phyloP scores from a whole-genome alignment of 1,140 invertebrate genomes.

The Steinernema feltiae region DNA sequence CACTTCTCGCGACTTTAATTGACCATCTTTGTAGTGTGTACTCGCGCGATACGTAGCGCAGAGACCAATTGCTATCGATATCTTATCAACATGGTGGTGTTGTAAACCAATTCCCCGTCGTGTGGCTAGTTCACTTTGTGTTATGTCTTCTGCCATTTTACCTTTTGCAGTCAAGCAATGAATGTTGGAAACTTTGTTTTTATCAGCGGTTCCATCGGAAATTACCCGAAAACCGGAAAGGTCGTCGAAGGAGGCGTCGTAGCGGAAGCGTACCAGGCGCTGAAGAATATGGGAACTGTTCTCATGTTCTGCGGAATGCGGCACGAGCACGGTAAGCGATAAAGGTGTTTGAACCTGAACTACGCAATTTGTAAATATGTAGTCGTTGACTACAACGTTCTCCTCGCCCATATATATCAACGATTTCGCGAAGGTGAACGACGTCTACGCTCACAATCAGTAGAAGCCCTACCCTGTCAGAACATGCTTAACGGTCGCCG shows the following conservation, averaged over 20 bases:
- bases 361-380: slow-evolving; percentile 40
- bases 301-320: slow-evolving; percentile 69
- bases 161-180: slow-evolving; percentile 76
- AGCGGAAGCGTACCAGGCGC: slow-evolving; percentile 69
- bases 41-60: too few species aligned
- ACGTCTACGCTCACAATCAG: slow-evolving; percentile 79
- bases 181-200: slow-evolving; percentile 74
- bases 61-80: neutral
- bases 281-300: slow-evolving; percentile 72
- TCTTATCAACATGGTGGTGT: neutral
- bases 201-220: slow-evolving; percentile 75
- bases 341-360: neutral
- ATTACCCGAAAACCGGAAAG: slow-evolving; percentile 66
- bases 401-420: slow-evolving; percentile 74
- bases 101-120: neutral
- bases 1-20: too few species aligned
- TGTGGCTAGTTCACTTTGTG: neutral
- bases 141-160: neutral
- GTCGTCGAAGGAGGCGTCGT: slow-evolving; percentile 71
- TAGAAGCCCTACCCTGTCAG: slow-evolving; percentile 70
- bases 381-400: slow-evolving; percentile 79
- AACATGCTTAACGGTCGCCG: slow-evolving; percentile 63
- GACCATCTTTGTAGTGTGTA: too few species aligned
- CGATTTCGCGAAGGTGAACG: slow-evolving; percentile 73
- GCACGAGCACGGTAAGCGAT: slow-evolving; percentile 65